Base-by-base conservation (phyloP, 2,113 vertebrate genomes). In the Acanthochromis polyacanthus region DNA sequence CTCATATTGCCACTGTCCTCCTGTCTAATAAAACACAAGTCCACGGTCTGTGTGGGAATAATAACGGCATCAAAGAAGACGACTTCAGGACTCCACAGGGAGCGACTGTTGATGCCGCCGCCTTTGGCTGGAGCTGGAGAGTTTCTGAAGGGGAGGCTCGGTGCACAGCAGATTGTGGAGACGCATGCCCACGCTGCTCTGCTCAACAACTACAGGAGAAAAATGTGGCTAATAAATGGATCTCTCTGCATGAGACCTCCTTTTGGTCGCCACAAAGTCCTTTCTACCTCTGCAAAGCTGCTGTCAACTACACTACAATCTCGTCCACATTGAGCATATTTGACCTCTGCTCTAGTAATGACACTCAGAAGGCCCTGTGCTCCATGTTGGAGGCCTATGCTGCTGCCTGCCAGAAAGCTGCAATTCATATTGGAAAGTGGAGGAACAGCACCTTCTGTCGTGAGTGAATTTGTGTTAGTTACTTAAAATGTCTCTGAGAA, bases 401-500 rank as follows among this genome's bases (percentile, higher is more conserved):
- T 0, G 83, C 85, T 0, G 78, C 65, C 50, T 95, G 93, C 25
- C 90, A 92, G 79, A 89, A 78, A 0, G 70, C 78, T n/a, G 5
- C 0, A 1, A 12, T 61, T 4, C 3, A 80, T 0, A 83, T 92
- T 5, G 46, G 71, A 11, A 57, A 87, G 20, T 94, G 91, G 93
- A 94, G 91, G 58, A 92, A 81, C 0, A 57, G 63, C 12, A 83
- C 65, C 48, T 83, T 92, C 87, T 94, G 92, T 73, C 46, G 90
- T 93, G 77, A 92, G 93, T 87, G 22, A 51, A 66, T 71, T 53
- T 52, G 19, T 19, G 17, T 23, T 61, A 15, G 12, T 60, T 78
- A 25, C n/a, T n/a, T n/a, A n/a, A 46, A 65, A 61, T 19, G 4
- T 51, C 9, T 48, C 5, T 43, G 6, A 20, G 46, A 55, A 64